These are phyloP conservation scores for Potorous gilbertii DNA, from an alignment of 2,797 vertebrate species.

Conservation along the genomic window DNA sequence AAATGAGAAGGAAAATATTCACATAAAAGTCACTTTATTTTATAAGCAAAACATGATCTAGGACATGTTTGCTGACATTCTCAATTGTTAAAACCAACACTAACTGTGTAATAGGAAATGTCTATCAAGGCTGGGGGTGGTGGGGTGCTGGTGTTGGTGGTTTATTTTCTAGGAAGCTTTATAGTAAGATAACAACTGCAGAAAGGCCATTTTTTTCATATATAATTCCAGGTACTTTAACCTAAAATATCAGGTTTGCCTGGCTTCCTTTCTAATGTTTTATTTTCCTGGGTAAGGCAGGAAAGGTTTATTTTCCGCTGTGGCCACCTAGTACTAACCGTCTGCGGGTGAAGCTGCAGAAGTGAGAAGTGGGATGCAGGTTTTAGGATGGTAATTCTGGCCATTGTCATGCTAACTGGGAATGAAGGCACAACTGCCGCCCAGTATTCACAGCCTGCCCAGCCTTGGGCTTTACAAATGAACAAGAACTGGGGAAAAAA, in stretches of 20 bases:
- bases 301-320: slow-evolving; percentile 68
- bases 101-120: slow-evolving; percentile 74
- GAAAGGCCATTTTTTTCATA: slow-evolving; percentile 41
- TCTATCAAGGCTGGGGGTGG: slow-evolving; percentile 61
- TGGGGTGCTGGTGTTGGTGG: slow-evolving; percentile 42
- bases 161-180: slow-evolving; percentile 66
- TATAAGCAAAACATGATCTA: slow-evolving; percentile 76
- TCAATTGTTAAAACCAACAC: slow-evolving; percentile 75
- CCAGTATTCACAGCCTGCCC: slow-evolving; percentile 85
- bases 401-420: slow-evolving; percentile 92
- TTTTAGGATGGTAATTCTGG: slow-evolving; percentile 89
- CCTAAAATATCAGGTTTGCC: slow-evolving; percentile 34
- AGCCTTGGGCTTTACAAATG: slow-evolving; percentile 89
- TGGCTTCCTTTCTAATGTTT: slow-evolving; percentile 59
- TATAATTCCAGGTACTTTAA: slow-evolving; percentile 40
- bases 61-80: slow-evolving; percentile 69
- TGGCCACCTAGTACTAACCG: slow-evolving; percentile 78
- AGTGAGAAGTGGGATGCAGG: slow-evolving; percentile 85
- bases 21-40: slow-evolving; percentile 78
- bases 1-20: slow-evolving; percentile 56
- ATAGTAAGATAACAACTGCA: slow-evolving; percentile 64
- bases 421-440: slow-evolving; percentile 84
- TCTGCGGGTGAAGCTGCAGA: slow-evolving; percentile 80
- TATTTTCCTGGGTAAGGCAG: slow-evolving; percentile 46
- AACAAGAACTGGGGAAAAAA: slow-evolving; percentile 85